Percentiles rank a stretch among this genome's conserved stretches.
These are phyloP conservation scores for Trididemnum clinides DNA, from an alignment of 23 tunicate genomes.

Conservation along the genomic window DNA sequence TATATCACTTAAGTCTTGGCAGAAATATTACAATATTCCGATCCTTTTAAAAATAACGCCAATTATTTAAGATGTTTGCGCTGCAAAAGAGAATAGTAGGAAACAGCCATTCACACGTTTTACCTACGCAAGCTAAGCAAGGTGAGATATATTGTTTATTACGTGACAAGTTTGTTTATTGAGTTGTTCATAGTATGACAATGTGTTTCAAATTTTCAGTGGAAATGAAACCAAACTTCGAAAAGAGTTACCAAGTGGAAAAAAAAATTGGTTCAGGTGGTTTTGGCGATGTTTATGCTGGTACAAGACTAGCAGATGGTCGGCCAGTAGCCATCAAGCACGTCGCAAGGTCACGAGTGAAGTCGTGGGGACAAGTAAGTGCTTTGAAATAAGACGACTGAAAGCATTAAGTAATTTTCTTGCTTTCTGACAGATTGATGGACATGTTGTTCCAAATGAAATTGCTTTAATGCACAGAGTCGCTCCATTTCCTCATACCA, in stretches of 20 bases:
- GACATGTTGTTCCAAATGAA: slow-evolving; percentile 82
- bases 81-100: too few species aligned
- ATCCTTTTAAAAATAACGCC: too few species aligned
- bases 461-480: slow-evolving; percentile 82
- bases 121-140: neutral
- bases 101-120: neutral
- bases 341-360: slow-evolving; percentile 71
- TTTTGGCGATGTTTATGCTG: slow-evolving; percentile 82
- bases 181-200: neutral
- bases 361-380: slow-evolving; percentile 83
- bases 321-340: slow-evolving; percentile 88
- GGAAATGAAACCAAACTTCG: slow-evolving; percentile 39
- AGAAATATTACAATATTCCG: too few species aligned
- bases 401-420: neutral
- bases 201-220: neutral
- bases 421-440: slow-evolving; percentile 53
- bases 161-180: neutral
- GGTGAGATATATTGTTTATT: neutral
- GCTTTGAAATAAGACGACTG: neutral
- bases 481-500: slow-evolving; percentile 60
- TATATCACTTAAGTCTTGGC: too few species aligned
- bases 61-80: too few species aligned
- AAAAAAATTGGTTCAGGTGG: slow-evolving; percentile 86
- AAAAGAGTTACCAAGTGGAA: slow-evolving; percentile 59
- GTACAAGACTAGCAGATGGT: slow-evolving; percentile 41